Evolutionary conservation across 64 coral and sea anemone species (phyloP).

Genomic region (Orbicella faveolata): DNA sequence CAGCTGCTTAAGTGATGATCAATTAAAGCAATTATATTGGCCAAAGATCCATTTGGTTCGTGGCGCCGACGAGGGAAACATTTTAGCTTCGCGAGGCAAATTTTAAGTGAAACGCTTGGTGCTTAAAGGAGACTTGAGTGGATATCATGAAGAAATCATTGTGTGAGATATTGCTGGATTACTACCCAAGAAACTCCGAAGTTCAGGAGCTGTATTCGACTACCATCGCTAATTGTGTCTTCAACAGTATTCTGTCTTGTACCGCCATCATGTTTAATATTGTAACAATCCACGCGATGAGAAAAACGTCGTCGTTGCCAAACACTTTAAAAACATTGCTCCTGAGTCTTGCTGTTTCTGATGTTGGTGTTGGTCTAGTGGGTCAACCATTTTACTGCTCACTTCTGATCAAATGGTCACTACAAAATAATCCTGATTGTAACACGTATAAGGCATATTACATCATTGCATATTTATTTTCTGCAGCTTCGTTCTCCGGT

Average conservation of each 20-base stretch:
- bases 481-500: background rate
- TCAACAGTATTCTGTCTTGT: background rate
- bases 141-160: background rate
- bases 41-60: too few species aligned
- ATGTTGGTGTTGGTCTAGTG: slow-evolving; percentile 10
- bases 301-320: background rate
- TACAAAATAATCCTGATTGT: background rate
- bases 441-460: background rate
- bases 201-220: background rate
- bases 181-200: background rate
- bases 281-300: background rate
- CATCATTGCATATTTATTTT: background rate
- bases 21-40: too few species aligned
- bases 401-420: background rate
- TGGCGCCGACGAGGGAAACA: too few species aligned
- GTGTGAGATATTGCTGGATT: background rate
- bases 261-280: background rate
- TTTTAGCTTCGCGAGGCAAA: too few species aligned
- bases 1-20: too few species aligned
- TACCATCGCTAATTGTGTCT: background rate
- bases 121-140: too few species aligned
- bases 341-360: slow-evolving; percentile 7
- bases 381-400: background rate
- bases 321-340: background rate
- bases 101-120: too few species aligned